Conservation (phyloP, 1,140 invertebrate genomes). For the Eumeta japonica region DNA sequence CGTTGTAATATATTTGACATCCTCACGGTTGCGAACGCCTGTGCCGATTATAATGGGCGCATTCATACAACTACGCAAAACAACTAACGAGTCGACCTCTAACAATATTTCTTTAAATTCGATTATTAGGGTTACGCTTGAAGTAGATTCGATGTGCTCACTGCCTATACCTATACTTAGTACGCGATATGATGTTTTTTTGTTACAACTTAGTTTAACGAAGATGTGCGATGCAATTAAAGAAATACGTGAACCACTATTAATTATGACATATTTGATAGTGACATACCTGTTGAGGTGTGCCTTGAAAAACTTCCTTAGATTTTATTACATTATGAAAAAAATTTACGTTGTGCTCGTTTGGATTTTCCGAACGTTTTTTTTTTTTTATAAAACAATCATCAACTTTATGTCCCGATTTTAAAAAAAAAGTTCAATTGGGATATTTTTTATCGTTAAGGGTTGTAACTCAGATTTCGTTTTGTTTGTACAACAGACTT, state of each 20-base stretch:
- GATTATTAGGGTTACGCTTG: slow-evolving; percentile 13
- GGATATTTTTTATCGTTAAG: too few relatives aligned
- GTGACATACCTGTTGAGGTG: too few relatives aligned
- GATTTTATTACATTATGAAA: too few relatives aligned
- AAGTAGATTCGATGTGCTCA: slow-evolving; percentile 3
- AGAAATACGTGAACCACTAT: slow-evolving; percentile 16
- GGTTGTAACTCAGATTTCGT: not conserved
- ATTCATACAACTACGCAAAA: slow-evolving; percentile 12
- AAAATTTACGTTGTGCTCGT: slow-evolving; percentile 6
- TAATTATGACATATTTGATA: slow-evolving; percentile 18
- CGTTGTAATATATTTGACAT: slow-evolving; percentile 13
- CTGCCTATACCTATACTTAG: slow-evolving; percentile 15
- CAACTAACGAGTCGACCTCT: slow-evolving; percentile 17
- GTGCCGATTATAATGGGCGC: slow-evolving; percentile 17
- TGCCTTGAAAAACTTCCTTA: too few relatives aligned
- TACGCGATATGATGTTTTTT: slow-evolving; percentile 7
- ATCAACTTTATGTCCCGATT: slow-evolving; percentile 1
- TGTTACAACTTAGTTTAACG: slow-evolving; percentile 10
- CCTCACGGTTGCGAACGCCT: slow-evolving; percentile 18
- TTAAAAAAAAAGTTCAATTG: slow-evolving; percentile 6
- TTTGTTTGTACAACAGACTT: not conserved
- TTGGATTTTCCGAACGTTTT: slow-evolving; percentile 5
- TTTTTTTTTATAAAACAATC: slow-evolving; percentile 6
- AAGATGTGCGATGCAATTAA: slow-evolving; percentile 16
- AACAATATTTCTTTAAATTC: slow-evolving; percentile 16